Percentiles rank a stretch among this genome's conserved stretches.
phyloP scores from a whole-genome alignment of 2,888 invertebrate species.

The Nineta flava region DNA sequence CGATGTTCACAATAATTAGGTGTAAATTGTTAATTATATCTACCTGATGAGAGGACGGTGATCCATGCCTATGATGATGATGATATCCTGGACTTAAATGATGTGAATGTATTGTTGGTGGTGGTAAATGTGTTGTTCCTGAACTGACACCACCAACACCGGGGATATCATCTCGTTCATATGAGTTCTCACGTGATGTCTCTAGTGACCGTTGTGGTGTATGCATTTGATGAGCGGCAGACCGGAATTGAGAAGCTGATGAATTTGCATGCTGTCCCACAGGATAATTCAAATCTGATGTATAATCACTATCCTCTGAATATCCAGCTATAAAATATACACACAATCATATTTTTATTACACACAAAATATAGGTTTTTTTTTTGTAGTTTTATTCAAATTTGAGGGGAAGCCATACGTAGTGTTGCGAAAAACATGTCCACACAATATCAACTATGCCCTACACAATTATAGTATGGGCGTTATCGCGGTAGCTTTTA shows the following conservation, averaged over 20 bases:
- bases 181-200: constrained; percentile 68
- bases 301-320: constrained; percentile 95
- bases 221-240: constrained; percentile 60
- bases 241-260: constrained; percentile 76
- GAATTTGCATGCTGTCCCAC: constrained; percentile 80
- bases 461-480: too few relatives aligned
- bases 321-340: constrained; percentile 69
- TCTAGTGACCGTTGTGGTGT: constrained; percentile 65
- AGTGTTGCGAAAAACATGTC: too few relatives aligned
- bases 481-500: too few relatives aligned
- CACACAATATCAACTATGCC: too few relatives aligned
- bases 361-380: background rate
- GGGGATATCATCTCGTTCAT: constrained; percentile 55
- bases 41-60: constrained; percentile 14
- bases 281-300: constrained; percentile 89
- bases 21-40: background rate
- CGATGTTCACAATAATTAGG: background rate
- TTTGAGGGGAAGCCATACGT: background rate
- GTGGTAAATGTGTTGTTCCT: constrained; percentile 19
- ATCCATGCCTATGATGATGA: constrained; percentile 14
- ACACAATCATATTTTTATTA: background rate
- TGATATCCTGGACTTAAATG: constrained; percentile 25
- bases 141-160: constrained; percentile 15
- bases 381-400: background rate
- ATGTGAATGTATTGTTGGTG: constrained; percentile 13